phyloP scores from a whole-genome alignment of 2,113 vertebrate genomes.

The Cyrtonyx montezumae region DNA sequence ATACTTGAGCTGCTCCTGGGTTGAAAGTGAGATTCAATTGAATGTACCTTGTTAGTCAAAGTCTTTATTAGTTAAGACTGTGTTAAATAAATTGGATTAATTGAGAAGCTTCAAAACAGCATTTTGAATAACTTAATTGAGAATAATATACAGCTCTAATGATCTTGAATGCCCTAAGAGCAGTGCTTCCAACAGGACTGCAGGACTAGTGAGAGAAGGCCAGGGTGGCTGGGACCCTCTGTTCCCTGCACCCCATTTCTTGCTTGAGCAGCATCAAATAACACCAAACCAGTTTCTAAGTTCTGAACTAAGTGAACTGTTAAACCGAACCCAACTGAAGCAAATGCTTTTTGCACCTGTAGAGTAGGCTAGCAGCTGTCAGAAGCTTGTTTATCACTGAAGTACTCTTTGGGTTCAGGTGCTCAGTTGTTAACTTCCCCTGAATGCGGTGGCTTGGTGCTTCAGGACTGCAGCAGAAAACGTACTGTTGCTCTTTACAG shows the following conservation, averaged over 20 bases:
- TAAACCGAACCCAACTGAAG: background rate
- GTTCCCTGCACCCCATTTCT: background rate
- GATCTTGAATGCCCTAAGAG: background rate
- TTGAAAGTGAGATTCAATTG: background rate
- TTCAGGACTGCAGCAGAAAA: conserved; percentile 7
- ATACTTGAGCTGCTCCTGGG: background rate
- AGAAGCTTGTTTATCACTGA: conserved; percentile 24
- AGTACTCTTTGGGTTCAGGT: background rate
- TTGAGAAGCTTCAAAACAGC: background rate
- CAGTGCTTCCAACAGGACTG: background rate
- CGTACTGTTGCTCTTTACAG: background rate
- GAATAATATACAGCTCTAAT: background rate
- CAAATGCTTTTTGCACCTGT: conserved; percentile 42
- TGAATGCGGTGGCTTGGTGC: background rate
- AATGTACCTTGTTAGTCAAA: background rate
- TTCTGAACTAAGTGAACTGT: background rate
- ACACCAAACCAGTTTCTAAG: background rate
- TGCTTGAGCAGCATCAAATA: background rate
- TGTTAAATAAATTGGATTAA: background rate
- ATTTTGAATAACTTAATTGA: background rate
- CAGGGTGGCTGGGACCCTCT: background rate
- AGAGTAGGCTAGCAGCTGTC: conserved; percentile 43
- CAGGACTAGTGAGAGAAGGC: background rate
- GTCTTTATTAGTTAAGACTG: background rate
- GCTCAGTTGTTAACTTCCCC: conserved; percentile 27